A percentile compares a stretch with the other conserved stretches of the same genome.
Conservation (phyloP, 2,888 invertebrate genomes). For the Cistogaster globosa region DNA sequence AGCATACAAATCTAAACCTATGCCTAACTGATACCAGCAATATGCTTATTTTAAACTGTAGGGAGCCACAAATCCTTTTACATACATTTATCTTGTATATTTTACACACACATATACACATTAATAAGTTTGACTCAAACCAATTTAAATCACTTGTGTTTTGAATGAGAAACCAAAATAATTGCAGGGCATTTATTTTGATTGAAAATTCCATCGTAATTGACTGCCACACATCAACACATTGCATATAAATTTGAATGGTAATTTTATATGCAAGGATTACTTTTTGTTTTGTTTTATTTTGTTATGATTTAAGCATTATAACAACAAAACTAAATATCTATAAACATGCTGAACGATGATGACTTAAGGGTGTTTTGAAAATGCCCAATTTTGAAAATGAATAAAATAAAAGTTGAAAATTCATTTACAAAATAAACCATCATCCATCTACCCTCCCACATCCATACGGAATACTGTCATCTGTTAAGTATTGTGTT, state of each 20-base stretch:
- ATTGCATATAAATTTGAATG: conserved; percentile 12
- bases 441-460: conserved; percentile 18
- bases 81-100: background rate
- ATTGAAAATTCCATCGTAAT: conserved; percentile 73
- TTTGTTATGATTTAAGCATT: background rate
- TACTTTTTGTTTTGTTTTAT: background rate
- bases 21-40: too few relatives aligned
- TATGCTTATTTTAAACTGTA: background rate
- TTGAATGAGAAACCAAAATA: conserved; percentile 61
- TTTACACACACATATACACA: background rate
- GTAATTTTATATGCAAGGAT: background rate
- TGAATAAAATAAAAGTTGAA: conserved; percentile 48
- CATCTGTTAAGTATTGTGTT: conserved; percentile 62
- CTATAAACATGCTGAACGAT: conserved; percentile 28
- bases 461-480: conserved; percentile 41
- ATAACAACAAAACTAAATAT: conserved; percentile 33
- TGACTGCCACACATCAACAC: conserved; percentile 70
- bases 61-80: conserved; percentile 7
- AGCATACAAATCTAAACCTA: too few relatives aligned
- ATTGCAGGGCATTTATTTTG: conserved; percentile 73
- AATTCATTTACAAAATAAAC: conserved; percentile 37
- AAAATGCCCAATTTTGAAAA: conserved; percentile 51
- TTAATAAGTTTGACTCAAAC: conserved; percentile 3
- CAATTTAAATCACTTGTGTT: conserved; percentile 51
- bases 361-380: conserved; percentile 57